Base-by-base conservation (phyloP, 2,888 invertebrate genomes). In the Unio pictorum region DNA sequence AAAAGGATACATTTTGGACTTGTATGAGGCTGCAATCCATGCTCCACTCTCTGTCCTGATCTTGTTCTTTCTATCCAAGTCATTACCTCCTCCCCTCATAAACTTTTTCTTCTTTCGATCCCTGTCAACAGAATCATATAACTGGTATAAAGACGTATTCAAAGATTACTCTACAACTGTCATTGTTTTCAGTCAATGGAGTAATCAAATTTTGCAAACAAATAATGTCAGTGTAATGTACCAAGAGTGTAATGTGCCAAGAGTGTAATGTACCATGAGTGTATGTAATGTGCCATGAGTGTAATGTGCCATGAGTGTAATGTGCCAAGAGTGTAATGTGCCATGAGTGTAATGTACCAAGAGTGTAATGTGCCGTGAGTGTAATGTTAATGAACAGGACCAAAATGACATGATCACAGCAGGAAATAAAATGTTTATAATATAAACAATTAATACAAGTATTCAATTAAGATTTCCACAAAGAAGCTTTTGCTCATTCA, bases 51-150 rank as follows among this genome's bases (percentile, higher is more conserved):
- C 99, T 0, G 98, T 98, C 83, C 94, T 94, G 78, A 99, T 97
- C 91, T 95, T 96, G 68, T 94, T 94, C 30, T 93, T 93, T 75
- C 79, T 79, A 62, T 81, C 77, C 5, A 81, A 75, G 20, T 78
- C 87, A 75, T 28, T 71, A 30, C 69, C 64, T 11, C 66, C 81
- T 68, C 74, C 67, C 74, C 87, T 86, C 55, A 99, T 94, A 94
- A 96, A 97, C 91, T 96, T 98, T 93, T 98, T 99, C 90, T 95
- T 94, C 89, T 97, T 96, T 64, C 97, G 93, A 91, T 99, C 98
- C 99, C 99, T 92, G 79, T 6, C 83, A 79, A 62, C 61, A 60
- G 64, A 61, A 64, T 18, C 1, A 23, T 58, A n/a, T 28, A 65
- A 55, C 20, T 15, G 4, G 23, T 54, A 30, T 34, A 18, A 34